These are phyloP conservation scores for Andrena chrysosceles DNA, from an alignment of 2,888 invertebrate species.

Conservation along the genomic window DNA sequence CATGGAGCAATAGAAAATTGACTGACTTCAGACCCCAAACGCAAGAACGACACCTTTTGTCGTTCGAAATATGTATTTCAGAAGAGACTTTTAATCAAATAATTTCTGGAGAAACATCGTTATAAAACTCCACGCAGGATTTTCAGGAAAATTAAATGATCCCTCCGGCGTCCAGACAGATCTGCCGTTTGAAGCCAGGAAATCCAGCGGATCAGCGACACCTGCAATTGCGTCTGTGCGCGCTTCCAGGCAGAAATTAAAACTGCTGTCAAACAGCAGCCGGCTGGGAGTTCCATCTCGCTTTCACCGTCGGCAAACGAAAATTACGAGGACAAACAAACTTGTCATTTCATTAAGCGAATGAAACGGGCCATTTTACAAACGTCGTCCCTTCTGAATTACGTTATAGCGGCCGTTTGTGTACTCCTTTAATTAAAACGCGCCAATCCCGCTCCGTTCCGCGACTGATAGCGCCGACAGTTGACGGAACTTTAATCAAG, in stretches of 20 bases:
- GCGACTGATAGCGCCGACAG: not conserved
- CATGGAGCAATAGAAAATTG: no score
- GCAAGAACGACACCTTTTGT: no score
- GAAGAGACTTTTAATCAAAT: no score
- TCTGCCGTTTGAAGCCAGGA: not conserved
- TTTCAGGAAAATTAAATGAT: not conserved
- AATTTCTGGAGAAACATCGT: no score
- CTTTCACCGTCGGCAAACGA: not conserved
- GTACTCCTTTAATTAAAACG: constrained; percentile 49
- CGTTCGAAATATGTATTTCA: no score
- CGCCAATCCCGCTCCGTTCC: not conserved
- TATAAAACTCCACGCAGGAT: not conserved
- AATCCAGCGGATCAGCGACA: not conserved
- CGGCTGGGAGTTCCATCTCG: not conserved
- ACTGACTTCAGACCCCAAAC: no score
- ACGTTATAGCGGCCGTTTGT: not conserved
- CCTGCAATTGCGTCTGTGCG: not conserved
- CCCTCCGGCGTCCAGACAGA: not conserved
- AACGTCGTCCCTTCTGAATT: not conserved
- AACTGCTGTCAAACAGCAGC: not conserved
- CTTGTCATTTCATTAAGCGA: constrained; percentile 42
- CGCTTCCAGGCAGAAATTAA: not conserved
- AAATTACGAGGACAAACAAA: constrained; percentile 8
- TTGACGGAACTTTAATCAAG: constrained; percentile 54
- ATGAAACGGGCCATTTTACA: constrained; percentile 22